phyloP scores from a whole-genome alignment of 2,888 invertebrate genomes.

The Deilephila elpenor region DNA sequence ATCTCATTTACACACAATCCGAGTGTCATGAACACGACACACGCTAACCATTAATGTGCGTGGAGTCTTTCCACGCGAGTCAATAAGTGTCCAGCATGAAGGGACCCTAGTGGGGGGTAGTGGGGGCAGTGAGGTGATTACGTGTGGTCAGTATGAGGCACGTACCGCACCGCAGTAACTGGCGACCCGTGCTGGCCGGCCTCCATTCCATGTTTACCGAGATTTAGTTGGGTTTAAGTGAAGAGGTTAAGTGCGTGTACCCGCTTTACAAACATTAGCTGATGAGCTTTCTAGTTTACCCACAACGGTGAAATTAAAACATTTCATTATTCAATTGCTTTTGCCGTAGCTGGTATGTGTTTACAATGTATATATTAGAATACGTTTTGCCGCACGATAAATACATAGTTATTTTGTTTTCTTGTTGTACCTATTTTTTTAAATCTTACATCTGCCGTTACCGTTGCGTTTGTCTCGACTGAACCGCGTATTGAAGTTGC shows the following conservation, averaged over 20 bases:
- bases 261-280: neutral
- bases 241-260: neutral
- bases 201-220: constrained; percentile 2
- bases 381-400: no score
- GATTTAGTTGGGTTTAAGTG: neutral
- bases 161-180: constrained; percentile 4
- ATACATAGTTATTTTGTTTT: no score
- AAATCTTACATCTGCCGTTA: no score
- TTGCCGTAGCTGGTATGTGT: no score
- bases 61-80: neutral
- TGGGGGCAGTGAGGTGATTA: neutral
- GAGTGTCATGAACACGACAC: neutral
- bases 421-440: no score
- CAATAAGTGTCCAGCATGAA: constrained; percentile 4
- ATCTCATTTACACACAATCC: constrained; percentile 4
- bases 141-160: constrained; percentile 11
- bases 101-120: neutral
- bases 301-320: no score
- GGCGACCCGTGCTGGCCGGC: neutral
- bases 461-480: no score
- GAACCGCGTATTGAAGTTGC: no score
- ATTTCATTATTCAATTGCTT: no score
- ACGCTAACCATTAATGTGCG: neutral
- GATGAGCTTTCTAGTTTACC: no score
- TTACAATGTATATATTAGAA: no score